Percentiles rank a stretch among this genome's conserved stretches.
Evolutionary conservation across 2,113 vertebrate species (phyloP).

Genomic region (Geococcyx californianus): DNA sequence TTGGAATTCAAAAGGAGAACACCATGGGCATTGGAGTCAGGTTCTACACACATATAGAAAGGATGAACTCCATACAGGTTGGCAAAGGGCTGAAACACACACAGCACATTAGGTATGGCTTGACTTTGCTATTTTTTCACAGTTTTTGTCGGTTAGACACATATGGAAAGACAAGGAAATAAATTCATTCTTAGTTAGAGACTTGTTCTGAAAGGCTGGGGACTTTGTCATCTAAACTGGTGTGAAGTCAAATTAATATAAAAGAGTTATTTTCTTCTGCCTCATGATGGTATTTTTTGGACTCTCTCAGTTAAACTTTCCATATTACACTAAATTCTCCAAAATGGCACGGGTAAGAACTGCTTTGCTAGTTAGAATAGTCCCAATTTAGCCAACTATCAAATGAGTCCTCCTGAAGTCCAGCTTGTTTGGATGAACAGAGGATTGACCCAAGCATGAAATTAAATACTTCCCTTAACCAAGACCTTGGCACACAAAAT

Average conservation of each 20-base stretch:
- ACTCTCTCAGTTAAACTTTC: background rate
- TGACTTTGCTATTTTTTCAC: background rate
- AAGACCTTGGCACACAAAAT: background rate
- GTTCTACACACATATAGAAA: conserved; percentile 58
- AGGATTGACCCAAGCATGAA: background rate
- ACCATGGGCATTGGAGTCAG: conserved; percentile 18
- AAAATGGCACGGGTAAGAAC: background rate
- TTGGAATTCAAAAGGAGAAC: conserved; percentile 67
- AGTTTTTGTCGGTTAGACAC: background rate
- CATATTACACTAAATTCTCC: background rate
- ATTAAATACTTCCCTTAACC: background rate
- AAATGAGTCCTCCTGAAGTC: background rate
- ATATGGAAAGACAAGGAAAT: background rate
- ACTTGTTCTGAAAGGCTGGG: background rate
- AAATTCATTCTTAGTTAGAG: background rate
- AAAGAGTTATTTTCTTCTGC: background rate
- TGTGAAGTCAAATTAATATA: background rate
- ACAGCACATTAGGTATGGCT: background rate
- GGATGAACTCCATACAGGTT: conserved; percentile 62
- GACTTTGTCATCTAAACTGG: background rate
- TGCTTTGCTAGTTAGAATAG: background rate
- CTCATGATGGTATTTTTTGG: background rate
- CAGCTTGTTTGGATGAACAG: background rate
- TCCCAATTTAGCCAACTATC: background rate
- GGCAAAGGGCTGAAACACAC: conserved; percentile 38